Conservation (phyloP, 1,140 invertebrate species). For the silkworm (Bombyx mori) region ASM3026992v2 NC_085107.1:14780501-14781000, state of each 20-base stretch:
- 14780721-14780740: conserved; percentile 67
- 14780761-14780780: conserved; percentile 69
- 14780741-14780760: conserved; percentile 64
- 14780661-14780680: conserved; percentile 69
- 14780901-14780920: conserved; percentile 74
- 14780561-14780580: conserved; percentile 77
- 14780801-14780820: conserved; percentile 73
- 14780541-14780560: conserved; percentile 87
- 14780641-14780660: conserved; percentile 68
- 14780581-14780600: conserved; percentile 71
- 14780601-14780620: conserved; percentile 76
- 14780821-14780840: conserved; percentile 74
- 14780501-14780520: conserved; percentile 80
- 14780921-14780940: conserved; percentile 74
- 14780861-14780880: conserved; percentile 72
- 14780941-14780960: conserved; percentile 63
- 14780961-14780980: conserved; percentile 79
- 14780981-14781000: conserved; percentile 72
- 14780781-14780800: conserved; percentile 72
- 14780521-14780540: conserved; percentile 78
- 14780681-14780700: conserved; percentile 68
- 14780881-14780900: conserved; percentile 72
- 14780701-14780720: conserved; percentile 63
- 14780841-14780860: conserved; percentile 71
- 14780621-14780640: conserved; percentile 72